Evolutionary conservation across 2,113 vertebrate genomes (phyloP), one percentile per base, ranked within the genome.

Genomic region (Barnardius zonarius): DNA sequence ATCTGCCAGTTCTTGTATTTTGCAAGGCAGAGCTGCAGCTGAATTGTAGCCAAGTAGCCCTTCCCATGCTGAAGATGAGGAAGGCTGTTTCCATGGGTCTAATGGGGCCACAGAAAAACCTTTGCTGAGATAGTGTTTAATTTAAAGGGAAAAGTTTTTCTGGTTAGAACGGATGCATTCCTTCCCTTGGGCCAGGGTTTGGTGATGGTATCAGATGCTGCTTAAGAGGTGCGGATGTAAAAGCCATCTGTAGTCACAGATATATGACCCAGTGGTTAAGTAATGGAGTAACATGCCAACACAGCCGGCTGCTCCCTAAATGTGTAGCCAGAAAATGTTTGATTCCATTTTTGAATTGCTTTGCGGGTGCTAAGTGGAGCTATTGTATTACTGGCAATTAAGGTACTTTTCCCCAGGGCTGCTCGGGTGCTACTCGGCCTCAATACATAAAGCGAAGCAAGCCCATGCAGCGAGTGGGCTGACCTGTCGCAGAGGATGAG

Each of bases 221-320:
- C 91, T 96, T 97, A 96, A 95, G 95, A 97, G 92, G 51, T 31
- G 51, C 0, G 9, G 84, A 41, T 90, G 55, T 78, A 81, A 93
- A 94, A 97, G 92, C 95, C 97, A 97, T 98, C 96, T 97, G 96
- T 91, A 94, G 76, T 77, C 78, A 85, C 68, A 96, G 95, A 95
- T 90, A 76, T 30, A 82, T 86, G 96, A 97, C 84, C 94, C 96
- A 96, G 81, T 89, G 73, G 66, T 97, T 97, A 97, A 97, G 91
- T 94, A 96, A 97, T 87, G 92, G 95, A 96, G 68, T 94, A 95
- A 83, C 79, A 73, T 93, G 95, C 90, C 96, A 97, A 88, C 83
- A 88, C 87, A 97, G 82, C 97, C 14, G 48, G 76, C 77, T 93
- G 94, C 88, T 79, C 78, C 75, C 55, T 82, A 85, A 95, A 90